phyloP scores from a whole-genome alignment of 2,797 vertebrate species.

The Threskiornis aethiopicus region DNA sequence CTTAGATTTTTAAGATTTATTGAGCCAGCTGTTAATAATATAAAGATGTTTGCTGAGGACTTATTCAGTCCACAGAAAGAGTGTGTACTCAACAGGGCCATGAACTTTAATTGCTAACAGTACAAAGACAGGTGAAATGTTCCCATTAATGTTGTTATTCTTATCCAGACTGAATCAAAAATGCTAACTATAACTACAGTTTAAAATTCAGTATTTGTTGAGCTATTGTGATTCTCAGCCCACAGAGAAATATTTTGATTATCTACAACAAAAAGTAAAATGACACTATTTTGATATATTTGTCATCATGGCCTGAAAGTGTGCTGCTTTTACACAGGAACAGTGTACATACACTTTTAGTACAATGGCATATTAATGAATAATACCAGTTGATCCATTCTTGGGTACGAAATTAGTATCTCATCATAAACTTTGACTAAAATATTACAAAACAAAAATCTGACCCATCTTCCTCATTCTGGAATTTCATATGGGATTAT shows the following conservation, averaged over 20 bases:
- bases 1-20: constrained; percentile 34
- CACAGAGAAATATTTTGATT: not conserved
- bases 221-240: not conserved
- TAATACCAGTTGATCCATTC: not conserved
- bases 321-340: not conserved
- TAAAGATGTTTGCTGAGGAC: constrained; percentile 4
- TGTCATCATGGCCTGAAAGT: not conserved
- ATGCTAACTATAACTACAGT: not conserved
- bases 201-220: not conserved
- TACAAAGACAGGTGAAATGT: constrained; percentile 23
- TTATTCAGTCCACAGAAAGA: not conserved
- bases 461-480: not conserved
- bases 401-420: not conserved
- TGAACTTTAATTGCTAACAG: not conserved
- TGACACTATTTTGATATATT: not conserved
- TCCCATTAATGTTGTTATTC: not conserved
- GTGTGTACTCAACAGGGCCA: not conserved
- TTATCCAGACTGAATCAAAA: not conserved
- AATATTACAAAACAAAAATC: not conserved
- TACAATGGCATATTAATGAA: not conserved
- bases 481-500: not conserved
- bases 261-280: not conserved
- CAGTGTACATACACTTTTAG: not conserved
- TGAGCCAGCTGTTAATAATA: constrained; percentile 30
- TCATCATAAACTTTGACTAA: not conserved